A percentile compares a stretch with the other conserved stretches of the same genome.
phyloP scores from a whole-genome alignment of 2,113 vertebrate genomes.

The Chlorocebus sabaeus region DNA sequence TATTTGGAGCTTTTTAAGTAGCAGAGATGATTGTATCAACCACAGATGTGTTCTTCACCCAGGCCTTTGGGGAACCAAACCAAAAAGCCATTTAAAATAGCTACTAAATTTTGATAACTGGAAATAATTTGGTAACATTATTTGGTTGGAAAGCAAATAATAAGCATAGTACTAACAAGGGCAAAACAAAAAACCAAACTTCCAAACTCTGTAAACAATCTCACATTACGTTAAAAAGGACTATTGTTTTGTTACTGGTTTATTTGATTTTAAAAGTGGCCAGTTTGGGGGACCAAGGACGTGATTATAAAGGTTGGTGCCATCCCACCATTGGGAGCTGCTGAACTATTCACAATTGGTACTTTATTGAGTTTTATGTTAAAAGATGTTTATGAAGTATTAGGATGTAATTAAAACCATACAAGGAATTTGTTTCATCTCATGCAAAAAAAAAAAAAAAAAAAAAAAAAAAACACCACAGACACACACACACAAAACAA shows the following conservation, averaged over 20 bases:
- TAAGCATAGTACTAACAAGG: conserved; percentile 60
- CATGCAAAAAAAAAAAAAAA: fast-evolving
- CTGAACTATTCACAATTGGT: conserved; percentile 62
- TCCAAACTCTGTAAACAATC: conserved; percentile 70
- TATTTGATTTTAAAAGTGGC: conserved; percentile 79
- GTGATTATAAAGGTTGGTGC: conserved; percentile 80
- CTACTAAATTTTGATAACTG: conserved; percentile 29
- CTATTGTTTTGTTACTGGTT: conserved; percentile 75
- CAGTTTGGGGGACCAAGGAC: conserved; percentile 71
- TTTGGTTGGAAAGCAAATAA: conserved; percentile 50
- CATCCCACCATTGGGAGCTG: conserved; percentile 73
- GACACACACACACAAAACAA: neutral
- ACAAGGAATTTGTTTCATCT: conserved; percentile 61
- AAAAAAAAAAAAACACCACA: neutral
- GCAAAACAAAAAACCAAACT: conserved; percentile 42
- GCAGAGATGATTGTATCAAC: conserved; percentile 77
- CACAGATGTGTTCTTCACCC: conserved; percentile 73
- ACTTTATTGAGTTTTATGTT: conserved; percentile 59
- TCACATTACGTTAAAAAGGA: conserved; percentile 72
- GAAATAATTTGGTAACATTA: conserved; percentile 54
- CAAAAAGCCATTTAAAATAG: conserved; percentile 58
- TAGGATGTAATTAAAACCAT: conserved; percentile 70
- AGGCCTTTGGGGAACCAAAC: conserved; percentile 51
- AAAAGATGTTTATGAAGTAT: conserved; percentile 67
- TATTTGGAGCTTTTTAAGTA: conserved; percentile 74